A percentile compares a stretch with the other conserved stretches of the same genome.
phyloP scores from a whole-genome alignment of 2,113 vertebrate species.

The Dipodomys ordii region DNA sequence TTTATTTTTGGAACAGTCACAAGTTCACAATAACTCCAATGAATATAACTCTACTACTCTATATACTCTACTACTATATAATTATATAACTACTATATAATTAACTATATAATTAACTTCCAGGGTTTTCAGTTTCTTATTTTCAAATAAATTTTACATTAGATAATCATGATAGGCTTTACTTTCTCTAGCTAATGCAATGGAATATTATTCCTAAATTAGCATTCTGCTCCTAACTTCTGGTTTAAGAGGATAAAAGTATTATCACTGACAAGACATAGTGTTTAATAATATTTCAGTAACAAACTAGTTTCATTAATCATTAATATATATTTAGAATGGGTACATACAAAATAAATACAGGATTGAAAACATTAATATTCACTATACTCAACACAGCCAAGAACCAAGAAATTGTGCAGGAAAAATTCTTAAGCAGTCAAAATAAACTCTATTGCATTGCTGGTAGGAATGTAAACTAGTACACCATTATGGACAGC shows the following conservation, averaged over 20 bases:
- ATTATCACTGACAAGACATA: neutral
- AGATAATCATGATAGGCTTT: neutral
- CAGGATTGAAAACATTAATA: neutral
- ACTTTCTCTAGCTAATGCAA: slow-evolving; percentile 24
- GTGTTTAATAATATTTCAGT: neutral
- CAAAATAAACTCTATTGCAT: neutral
- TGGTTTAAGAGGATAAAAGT: slow-evolving; percentile 20
- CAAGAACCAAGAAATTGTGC: slow-evolving; percentile 2
- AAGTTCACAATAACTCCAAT: neutral
- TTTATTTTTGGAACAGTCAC: neutral
- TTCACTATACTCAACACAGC: neutral
- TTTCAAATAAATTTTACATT: neutral
- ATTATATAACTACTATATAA: neutral
- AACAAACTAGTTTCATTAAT: slow-evolving; percentile 7
- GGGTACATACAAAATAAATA: slow-evolving; percentile 40
- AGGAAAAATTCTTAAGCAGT: neutral
- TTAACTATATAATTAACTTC: neutral
- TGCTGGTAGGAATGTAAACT: no score
- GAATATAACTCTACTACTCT: neutral
- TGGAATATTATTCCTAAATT: neutral
- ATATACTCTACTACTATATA: neutral
- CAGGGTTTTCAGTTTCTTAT: neutral
- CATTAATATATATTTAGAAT: neutral
- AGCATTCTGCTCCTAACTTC: neutral
- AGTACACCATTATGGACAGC: no score